Percentiles rank a stretch among this genome's conserved stretches.
Evolutionary conservation across 2,797 vertebrate species (phyloP).

Genomic region (Ambastaia sidthimunki): DNA sequence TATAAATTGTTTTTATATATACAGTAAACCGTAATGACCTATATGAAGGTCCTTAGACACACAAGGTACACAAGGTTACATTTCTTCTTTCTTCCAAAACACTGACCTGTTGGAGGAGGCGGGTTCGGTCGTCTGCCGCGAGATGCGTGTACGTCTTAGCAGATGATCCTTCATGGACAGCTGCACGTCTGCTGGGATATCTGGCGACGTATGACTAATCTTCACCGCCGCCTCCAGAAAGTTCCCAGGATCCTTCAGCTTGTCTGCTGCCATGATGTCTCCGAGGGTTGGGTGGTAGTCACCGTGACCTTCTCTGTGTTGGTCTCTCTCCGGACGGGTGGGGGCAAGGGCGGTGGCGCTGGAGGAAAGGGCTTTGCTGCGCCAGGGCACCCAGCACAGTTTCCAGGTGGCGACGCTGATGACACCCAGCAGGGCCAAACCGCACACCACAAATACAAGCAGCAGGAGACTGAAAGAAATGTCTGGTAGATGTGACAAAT

Average conservation of each 20-base stretch:
- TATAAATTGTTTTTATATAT: slow-evolving; percentile 37
- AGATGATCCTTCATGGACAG: slow-evolving; percentile 86
- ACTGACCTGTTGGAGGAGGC: slow-evolving; percentile 83
- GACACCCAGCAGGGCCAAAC: slow-evolving; percentile 83
- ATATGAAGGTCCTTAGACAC: slow-evolving; percentile 18
- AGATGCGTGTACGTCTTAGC: slow-evolving; percentile 79
- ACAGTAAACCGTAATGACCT: slow-evolving; percentile 11
- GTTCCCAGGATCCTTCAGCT: slow-evolving; percentile 79
- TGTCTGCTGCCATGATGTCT: slow-evolving; percentile 81
- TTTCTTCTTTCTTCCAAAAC: slow-evolving; percentile 57
- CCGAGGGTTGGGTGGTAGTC: slow-evolving; percentile 53
- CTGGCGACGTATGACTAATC: slow-evolving; percentile 87
- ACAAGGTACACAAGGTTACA: slow-evolving; percentile 8
- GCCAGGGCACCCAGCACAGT: slow-evolving; percentile 85
- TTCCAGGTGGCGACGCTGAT: slow-evolving; percentile 87
- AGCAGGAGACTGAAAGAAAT: slow-evolving; percentile 83
- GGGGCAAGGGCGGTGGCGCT: slow-evolving; percentile 64
- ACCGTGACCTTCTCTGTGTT: slow-evolving; percentile 59
- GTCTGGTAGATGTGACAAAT: slow-evolving; percentile 67
- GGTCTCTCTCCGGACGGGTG: slow-evolving; percentile 31
- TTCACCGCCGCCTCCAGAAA: slow-evolving; percentile 86
- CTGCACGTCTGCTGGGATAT: slow-evolving; percentile 86
- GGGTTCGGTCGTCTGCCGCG: slow-evolving; percentile 84
- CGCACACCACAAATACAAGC: slow-evolving; percentile 81
- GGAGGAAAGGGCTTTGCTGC: slow-evolving; percentile 77